phyloP scores from a whole-genome alignment of 2,113 vertebrate genomes.

The Epinephelus fuscoguttatus region DNA sequence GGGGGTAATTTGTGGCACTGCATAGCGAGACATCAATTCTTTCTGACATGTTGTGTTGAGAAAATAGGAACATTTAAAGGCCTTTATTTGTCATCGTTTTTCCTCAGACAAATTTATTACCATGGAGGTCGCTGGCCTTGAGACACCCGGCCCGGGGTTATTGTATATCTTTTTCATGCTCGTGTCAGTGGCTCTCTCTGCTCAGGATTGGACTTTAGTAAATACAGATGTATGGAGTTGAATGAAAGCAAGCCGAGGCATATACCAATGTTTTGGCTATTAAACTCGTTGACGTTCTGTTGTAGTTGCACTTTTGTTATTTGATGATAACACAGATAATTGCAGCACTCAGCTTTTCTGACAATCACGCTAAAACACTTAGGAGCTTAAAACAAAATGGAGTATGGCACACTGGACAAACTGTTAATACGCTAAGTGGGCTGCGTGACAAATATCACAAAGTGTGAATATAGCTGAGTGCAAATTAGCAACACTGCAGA shows the following conservation, averaged over 20 bases:
- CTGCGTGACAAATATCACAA: slow-evolving; percentile 43
- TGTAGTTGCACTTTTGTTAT: slow-evolving; percentile 27
- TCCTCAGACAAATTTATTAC: slow-evolving; percentile 73
- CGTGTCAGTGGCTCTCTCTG: slow-evolving; percentile 1
- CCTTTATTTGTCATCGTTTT: slow-evolving; percentile 80
- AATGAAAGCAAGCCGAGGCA: slow-evolving; percentile 10
- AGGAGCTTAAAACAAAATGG: slow-evolving; percentile 13
- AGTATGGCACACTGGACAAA: slow-evolving; percentile 23
- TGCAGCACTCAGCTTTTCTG: slow-evolving; percentile 27
- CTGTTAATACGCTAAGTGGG: slow-evolving; percentile 43
- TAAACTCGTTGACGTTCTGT: slow-evolving; percentile 16
- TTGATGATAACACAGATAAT: slow-evolving; percentile 33
- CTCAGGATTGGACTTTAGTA: background rate
- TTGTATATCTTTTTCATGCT: slow-evolving; percentile 55
- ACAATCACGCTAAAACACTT: slow-evolving; percentile 22
- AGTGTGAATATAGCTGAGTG: slow-evolving; percentile 26
- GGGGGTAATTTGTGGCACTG: slow-evolving; percentile 74
- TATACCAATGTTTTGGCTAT: background rate
- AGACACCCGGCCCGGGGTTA: slow-evolving; percentile 43
- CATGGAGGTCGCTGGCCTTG: slow-evolving; percentile 56
- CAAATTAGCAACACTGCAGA: slow-evolving; percentile 49
- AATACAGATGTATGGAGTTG: slow-evolving; percentile 14
- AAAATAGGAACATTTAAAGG: slow-evolving; percentile 80
- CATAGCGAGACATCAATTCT: slow-evolving; percentile 76
- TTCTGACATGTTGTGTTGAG: slow-evolving; percentile 64